These are phyloP conservation scores for Desoria tigrina DNA, from an alignment of 2,888 invertebrate species.

Conservation along the genomic window DNA sequence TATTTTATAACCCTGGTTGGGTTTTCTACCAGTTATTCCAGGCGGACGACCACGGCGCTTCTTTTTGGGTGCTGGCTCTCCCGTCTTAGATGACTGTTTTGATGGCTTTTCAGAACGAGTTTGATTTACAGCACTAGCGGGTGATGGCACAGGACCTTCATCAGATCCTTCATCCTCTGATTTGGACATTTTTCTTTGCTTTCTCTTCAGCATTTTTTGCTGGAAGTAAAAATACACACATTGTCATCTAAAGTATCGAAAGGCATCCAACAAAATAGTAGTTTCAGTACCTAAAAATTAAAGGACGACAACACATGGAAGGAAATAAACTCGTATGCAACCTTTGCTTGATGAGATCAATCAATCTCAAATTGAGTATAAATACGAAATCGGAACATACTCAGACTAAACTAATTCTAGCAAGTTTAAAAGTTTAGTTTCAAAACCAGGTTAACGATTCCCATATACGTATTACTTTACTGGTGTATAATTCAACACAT, in stretches of 20 bases:
- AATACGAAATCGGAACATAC: too few species aligned
- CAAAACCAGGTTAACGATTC: too few species aligned
- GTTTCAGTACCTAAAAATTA: too few species aligned
- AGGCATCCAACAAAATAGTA: background rate
- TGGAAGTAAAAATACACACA: constrained; percentile 12
- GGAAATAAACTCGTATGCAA: too few species aligned
- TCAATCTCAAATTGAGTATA: too few species aligned
- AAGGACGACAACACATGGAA: too few species aligned
- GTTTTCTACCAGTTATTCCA: constrained; percentile 30
- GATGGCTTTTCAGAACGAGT: background rate
- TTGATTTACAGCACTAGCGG: background rate
- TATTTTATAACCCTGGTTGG: constrained; percentile 20
- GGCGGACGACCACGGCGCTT: constrained; percentile 46
- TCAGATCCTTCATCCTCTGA: constrained; percentile 28
- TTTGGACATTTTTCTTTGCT: constrained; percentile 31
- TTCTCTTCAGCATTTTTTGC: constrained; percentile 37
- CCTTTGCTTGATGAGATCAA: too few species aligned
- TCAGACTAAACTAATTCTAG: too few species aligned
- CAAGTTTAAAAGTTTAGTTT: too few species aligned
- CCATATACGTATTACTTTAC: too few species aligned
- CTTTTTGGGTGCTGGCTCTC: constrained; percentile 32
- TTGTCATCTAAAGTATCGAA: background rate
- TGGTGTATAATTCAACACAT: too few species aligned
- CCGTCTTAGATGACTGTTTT: constrained; percentile 12
- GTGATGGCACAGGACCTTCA: constrained; percentile 19